These are phyloP conservation scores for Scaptomyza montana DNA, from an alignment of 1,140 invertebrate genomes.

Conservation along the genomic window DNA sequence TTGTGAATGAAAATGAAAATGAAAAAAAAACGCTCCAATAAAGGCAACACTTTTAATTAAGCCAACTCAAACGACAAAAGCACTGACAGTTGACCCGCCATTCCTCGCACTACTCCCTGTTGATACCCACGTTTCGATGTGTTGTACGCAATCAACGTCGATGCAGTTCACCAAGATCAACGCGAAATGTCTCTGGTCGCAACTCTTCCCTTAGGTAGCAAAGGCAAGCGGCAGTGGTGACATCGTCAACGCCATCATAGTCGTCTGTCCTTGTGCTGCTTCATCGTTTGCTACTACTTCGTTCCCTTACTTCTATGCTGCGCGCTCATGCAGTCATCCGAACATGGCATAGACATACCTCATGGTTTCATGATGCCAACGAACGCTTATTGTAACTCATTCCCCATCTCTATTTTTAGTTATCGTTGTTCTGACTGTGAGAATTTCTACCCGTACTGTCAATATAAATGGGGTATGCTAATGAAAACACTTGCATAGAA, in stretches of 20 bases:
- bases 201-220: not conserved
- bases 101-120: no score
- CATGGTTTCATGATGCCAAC: conserved; percentile 25
- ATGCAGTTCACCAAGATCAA: conserved; percentile 19
- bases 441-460: conserved; percentile 11
- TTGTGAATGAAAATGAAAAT: conserved; percentile 8
- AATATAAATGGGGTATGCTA: conserved; percentile 5
- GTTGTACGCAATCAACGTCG: conserved; percentile 22
- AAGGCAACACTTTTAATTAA: conserved; percentile 55
- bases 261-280: not conserved
- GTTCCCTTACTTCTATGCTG: not conserved
- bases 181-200: not conserved
- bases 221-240: conserved; percentile 3
- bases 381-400: conserved; percentile 20
- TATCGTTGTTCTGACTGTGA: conserved; percentile 20
- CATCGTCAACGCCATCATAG: conserved; percentile 9
- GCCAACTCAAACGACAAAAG: conserved; percentile 40
- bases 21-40: not conserved
- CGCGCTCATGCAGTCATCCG: conserved; percentile 16
- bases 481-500: not conserved
- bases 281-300: not conserved
- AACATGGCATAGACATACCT: conserved; percentile 25
- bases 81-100: conserved; percentile 12
- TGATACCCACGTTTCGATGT: not conserved
- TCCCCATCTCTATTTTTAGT: not conserved